A percentile compares a stretch with the other conserved stretches of the same genome.
These are phyloP conservation scores for Drusus annulatus DNA, from an alignment of 1,140 invertebrate species.

Conservation along the genomic window DNA sequence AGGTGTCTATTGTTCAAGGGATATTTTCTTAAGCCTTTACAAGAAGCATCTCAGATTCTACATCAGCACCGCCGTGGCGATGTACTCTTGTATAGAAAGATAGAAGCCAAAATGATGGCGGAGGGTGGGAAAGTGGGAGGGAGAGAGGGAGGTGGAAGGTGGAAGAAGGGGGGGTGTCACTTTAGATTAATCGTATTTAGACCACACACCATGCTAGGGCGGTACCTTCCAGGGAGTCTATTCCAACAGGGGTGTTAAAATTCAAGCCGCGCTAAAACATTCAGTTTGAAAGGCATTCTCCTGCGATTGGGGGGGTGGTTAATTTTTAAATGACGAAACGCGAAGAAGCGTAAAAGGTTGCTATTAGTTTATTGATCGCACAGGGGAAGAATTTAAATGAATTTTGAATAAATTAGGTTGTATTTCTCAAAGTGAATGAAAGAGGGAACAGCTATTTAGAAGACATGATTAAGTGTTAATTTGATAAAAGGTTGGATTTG, in stretches of 20 bases:
- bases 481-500: too few relatives aligned
- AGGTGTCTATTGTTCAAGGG: too few relatives aligned
- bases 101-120: not conserved
- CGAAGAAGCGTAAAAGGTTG: not conserved
- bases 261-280: slow-evolving; percentile 10
- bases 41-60: too few relatives aligned
- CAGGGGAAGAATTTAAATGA: too few relatives aligned
- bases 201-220: slow-evolving; percentile 23
- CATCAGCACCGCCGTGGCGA: too few relatives aligned
- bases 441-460: too few relatives aligned
- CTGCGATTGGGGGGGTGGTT: not conserved
- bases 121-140: too few relatives aligned
- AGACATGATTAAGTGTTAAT: too few relatives aligned
- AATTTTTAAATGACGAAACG: not conserved
- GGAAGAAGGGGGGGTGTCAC: slow-evolving; percentile 47
- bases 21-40: too few relatives aligned
- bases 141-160: too few relatives aligned
- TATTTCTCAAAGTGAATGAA: too few relatives aligned
- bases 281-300: not conserved
- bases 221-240: not conserved
- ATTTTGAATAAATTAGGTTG: too few relatives aligned
- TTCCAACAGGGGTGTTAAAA: slow-evolving; percentile 26
- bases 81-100: not conserved
- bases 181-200: slow-evolving; percentile 54
- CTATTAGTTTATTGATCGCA: not conserved